Evolutionary conservation across 2,797 vertebrate species (phyloP).

Genomic region (Crossoptilon crossoptilon): DNA sequence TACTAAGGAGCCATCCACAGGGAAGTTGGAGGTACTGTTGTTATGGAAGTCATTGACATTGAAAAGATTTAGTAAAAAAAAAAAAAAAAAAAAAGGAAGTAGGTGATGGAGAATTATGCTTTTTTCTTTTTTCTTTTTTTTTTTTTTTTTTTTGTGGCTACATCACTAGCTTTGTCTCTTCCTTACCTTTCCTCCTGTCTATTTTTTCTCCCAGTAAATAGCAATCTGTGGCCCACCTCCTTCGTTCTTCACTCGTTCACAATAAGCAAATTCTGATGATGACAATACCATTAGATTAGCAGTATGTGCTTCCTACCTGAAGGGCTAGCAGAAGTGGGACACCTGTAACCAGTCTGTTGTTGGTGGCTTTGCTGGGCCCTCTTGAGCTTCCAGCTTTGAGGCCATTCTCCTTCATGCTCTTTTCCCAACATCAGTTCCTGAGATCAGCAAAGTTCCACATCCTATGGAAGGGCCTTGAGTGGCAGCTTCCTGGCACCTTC

Average conservation of each 20-base stretch:
- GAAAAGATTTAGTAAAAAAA: background rate
- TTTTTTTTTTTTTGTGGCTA: background rate
- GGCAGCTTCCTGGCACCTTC: background rate
- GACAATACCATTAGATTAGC: background rate
- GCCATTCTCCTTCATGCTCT: background rate
- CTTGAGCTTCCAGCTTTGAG: background rate
- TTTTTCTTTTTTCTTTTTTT: background rate
- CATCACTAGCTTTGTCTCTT: background rate
- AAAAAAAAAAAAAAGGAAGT: background rate
- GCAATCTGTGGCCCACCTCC: background rate
- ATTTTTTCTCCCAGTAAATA: background rate
- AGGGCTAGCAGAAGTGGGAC: background rate
- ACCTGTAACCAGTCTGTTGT: background rate
- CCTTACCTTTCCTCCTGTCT: background rate
- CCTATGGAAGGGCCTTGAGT: background rate
- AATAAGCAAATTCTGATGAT: background rate
- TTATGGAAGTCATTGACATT: background rate
- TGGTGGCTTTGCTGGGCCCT: background rate
- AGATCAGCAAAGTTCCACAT: fast-evolving
- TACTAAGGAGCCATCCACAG: background rate
- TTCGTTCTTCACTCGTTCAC: background rate
- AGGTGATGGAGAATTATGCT: background rate
- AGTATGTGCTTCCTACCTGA: background rate
- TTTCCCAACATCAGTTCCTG: background rate
- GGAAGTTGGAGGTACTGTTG: background rate